phyloP scores from a whole-genome alignment of 1,140 invertebrate species.

The Brachystomella parvula region DNA sequence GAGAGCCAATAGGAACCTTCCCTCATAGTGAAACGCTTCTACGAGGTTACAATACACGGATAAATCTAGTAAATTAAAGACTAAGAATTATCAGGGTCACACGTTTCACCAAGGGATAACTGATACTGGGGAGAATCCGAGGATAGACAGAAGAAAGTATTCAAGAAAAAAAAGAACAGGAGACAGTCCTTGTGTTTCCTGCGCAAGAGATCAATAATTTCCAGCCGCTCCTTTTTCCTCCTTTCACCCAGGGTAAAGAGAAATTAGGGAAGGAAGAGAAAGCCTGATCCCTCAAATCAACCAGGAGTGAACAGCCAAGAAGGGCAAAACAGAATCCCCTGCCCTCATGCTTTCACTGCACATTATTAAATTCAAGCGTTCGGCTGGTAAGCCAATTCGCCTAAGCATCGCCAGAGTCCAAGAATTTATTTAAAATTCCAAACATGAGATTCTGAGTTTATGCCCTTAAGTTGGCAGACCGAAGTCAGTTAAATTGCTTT shows the following conservation, averaged over 20 bases:
- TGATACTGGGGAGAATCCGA: background rate
- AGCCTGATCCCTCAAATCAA: too few species aligned
- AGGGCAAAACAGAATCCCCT: background rate
- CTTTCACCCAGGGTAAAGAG: background rate
- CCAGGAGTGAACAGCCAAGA: background rate
- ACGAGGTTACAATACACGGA: background rate
- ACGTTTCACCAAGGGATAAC: background rate
- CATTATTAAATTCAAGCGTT: background rate
- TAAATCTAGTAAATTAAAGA: background rate
- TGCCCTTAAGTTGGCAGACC: too few species aligned
- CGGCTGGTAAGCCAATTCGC: background rate
- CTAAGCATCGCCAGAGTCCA: background rate
- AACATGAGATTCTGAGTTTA: too few species aligned
- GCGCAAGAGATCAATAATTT: background rate
- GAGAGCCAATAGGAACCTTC: background rate
- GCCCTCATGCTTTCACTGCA: background rate
- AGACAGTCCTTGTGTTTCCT: background rate
- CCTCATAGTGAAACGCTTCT: background rate
- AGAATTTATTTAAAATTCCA: too few species aligned
- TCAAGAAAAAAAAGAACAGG: background rate
- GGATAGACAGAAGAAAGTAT: background rate
- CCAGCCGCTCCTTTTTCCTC: background rate
- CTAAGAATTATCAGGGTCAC: too few species aligned
- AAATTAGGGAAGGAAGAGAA: background rate
- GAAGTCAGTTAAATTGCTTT: too few species aligned